Conservation (phyloP, 2,797 vertebrate genomes). For the Paguma larvata region DNA sequence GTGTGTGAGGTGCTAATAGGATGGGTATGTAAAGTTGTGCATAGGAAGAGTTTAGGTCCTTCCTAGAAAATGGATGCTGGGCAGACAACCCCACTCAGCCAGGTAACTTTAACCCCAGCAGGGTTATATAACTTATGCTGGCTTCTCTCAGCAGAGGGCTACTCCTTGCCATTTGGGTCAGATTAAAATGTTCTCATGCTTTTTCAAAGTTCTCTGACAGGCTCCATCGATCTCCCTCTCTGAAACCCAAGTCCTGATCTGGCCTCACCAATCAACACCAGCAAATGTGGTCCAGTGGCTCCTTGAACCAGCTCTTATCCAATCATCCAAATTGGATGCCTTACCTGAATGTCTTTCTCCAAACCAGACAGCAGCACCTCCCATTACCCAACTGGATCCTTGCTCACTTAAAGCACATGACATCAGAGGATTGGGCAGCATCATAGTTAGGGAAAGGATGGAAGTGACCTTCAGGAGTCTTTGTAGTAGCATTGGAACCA, state of each 20-base stretch:
- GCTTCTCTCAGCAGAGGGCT: not conserved
- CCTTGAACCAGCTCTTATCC: not conserved
- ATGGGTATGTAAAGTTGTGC: rapidly evolving
- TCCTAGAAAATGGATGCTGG: not conserved
- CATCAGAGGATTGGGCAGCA: not conserved
- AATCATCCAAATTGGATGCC: too few species aligned
- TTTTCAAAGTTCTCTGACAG: not conserved
- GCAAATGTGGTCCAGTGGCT: not conserved
- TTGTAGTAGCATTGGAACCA: not conserved
- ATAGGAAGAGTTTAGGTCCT: not conserved
- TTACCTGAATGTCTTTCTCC: not conserved
- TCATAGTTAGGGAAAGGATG: not conserved
- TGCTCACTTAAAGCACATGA: not conserved
- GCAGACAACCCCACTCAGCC: not conserved
- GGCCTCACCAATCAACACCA: not conserved
- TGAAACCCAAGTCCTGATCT: slow-evolving; percentile 28
- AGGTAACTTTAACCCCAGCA: not conserved
- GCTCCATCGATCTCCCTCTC: not conserved
- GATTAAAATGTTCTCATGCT: not conserved
- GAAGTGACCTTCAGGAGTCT: not conserved
- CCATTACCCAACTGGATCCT: not conserved
- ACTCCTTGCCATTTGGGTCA: not conserved
- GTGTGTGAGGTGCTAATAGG: not conserved
- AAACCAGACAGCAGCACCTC: not conserved
- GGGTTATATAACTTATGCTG: not conserved